Base-by-base conservation (phyloP, 2,797 vertebrate species). In the Lagocephalus sceleratus region DNA sequence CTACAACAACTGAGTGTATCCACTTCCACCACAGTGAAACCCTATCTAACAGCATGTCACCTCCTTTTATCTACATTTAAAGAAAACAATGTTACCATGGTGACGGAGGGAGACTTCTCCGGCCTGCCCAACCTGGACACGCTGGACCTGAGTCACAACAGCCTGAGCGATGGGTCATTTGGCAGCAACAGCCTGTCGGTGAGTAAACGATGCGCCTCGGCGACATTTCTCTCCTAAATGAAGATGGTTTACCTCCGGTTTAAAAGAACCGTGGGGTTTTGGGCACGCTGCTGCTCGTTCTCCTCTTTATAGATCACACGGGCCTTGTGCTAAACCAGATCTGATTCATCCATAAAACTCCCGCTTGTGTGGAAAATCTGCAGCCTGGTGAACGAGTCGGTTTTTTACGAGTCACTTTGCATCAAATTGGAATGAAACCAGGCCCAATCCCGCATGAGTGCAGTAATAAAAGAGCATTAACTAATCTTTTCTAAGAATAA, bases 121-220 rank as follows among this genome's bases (percentile, higher is more conserved):
- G 91, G 86, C 5, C 69, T 94, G 14, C 86, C 73, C 0, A 84
- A 86, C 51, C 77, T 94, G 60, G 85, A 93, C 60, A 73, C 84
- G 6, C 66, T 95, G 71, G 90, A 93, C 71, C 85, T 94, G 65
- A 94, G 92, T 78, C 83, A 85, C 51, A 95, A 94, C 83, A 54
- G 76, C 20, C 81, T 94, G 65, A 80, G 83, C 0, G 88, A 90
- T 29, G 63, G 67, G 1, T 87, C 90, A 0, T 73, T 94, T 45
- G 72, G 73, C 55, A 78, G 60, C 5, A 74, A 82, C 19, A 72
- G 83, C 0, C 91, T 94, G 66, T 73, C 75, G 59, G 90, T 92
- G 66, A 87, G 88, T 84, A 54, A 14, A 14, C 12, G 32, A 12
- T 35, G 11, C 14, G 32, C 12, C 3, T 35, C 32, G 14, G 3